A percentile compares a stretch with the other conserved stretches of the same genome.
These are phyloP conservation scores for Ennomos erosarius DNA, from an alignment of 2,888 invertebrate genomes.

Conservation along the genomic window DNA sequence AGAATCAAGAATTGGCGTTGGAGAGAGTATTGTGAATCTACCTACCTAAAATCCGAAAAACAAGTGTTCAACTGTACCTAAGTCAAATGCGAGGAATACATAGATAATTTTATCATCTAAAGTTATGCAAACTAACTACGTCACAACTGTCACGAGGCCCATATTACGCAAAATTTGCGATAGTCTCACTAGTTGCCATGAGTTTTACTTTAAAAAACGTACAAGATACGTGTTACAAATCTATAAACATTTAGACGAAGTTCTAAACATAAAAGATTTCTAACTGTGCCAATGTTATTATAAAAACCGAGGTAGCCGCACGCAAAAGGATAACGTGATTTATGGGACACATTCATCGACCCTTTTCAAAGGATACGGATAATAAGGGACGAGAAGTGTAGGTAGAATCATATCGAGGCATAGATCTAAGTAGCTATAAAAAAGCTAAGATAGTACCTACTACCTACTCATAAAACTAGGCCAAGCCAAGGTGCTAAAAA, in stretches of 20 bases:
- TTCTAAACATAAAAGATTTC: not conserved
- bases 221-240: too few relatives aligned
- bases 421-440: slow-evolving; percentile 2
- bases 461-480: slow-evolving; percentile 30
- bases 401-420: not conserved
- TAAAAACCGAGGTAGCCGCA: slow-evolving; percentile 25
- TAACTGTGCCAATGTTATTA: not conserved
- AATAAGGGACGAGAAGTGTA: slow-evolving; percentile 11
- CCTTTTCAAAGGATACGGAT: slow-evolving; percentile 31
- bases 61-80: slow-evolving; percentile 46
- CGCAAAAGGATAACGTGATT: slow-evolving; percentile 34
- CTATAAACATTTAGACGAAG: not conserved
- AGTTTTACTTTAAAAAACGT: too few relatives aligned
- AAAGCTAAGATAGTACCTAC: slow-evolving; percentile 5
- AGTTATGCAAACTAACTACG: slow-evolving; percentile 80
- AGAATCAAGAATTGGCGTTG: too few relatives aligned
- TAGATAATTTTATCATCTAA: slow-evolving; percentile 58
- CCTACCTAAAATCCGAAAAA: too few relatives aligned
- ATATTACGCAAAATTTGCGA: slow-evolving; percentile 65
- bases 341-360: slow-evolving; percentile 32
- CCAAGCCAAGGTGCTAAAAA: slow-evolving; percentile 35
- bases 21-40: too few relatives aligned
- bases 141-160: slow-evolving; percentile 52
- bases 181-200: slow-evolving; percentile 44
- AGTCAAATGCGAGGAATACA: slow-evolving; percentile 47